Evolutionary conservation across 2,113 vertebrate genomes (phyloP).

Genomic region (Hystrix cristata): DNA sequence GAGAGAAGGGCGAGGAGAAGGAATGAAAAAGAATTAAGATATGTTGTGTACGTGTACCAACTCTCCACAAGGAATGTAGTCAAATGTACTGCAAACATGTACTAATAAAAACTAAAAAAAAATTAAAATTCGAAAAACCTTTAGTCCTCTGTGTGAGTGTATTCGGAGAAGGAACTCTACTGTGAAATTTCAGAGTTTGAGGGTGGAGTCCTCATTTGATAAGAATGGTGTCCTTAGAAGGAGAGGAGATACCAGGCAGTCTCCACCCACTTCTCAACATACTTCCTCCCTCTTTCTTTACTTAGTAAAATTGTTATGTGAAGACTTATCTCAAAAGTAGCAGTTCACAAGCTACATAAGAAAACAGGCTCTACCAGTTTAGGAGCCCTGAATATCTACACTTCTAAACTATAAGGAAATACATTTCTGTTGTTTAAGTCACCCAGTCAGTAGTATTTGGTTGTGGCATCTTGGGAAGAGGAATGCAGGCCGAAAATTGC

Average conservation of each 20-base stretch:
- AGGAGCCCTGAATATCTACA: background rate
- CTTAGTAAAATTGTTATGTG: background rate
- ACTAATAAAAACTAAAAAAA: background rate
- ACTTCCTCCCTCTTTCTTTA: background rate
- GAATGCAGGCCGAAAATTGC: background rate
- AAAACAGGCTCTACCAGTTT: background rate
- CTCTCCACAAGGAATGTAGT: background rate
- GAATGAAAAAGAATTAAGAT: background rate
- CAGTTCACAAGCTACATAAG: background rate
- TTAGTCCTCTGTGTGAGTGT: background rate
- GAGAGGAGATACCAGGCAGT: background rate
- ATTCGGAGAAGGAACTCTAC: background rate
- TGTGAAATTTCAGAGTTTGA: background rate
- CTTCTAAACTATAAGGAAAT: background rate
- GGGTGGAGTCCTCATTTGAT: background rate
- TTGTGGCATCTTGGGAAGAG: background rate
- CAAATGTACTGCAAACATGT: background rate
- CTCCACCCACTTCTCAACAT: no score
- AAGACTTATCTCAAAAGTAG: background rate
- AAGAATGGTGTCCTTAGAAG: background rate
- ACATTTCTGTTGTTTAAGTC: background rate
- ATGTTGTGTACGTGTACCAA: background rate
- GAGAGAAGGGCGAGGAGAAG: no score
- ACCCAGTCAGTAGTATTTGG: background rate
- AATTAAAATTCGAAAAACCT: background rate